phyloP scores from a whole-genome alignment of 2,113 vertebrate genomes.

The Nibea albiflora region DNA sequence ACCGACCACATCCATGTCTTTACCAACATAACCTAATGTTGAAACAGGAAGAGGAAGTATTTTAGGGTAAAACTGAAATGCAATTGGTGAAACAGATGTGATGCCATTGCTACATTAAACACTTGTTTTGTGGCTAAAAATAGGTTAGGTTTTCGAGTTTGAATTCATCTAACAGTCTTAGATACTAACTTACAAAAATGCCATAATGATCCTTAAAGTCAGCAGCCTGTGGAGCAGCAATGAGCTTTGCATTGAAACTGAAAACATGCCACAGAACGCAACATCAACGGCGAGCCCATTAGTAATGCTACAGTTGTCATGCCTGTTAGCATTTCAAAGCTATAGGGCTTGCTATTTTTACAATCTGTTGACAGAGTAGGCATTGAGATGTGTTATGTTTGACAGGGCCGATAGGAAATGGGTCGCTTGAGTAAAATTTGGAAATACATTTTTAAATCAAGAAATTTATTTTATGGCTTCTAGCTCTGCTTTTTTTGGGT shows the following conservation, averaged over 20 bases:
- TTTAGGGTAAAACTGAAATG: background rate
- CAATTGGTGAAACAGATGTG: background rate
- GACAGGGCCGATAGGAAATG: constrained; percentile 17
- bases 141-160: background rate
- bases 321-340: constrained; percentile 28
- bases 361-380: constrained; percentile 26
- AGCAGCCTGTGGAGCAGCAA: background rate
- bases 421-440: constrained; percentile 26
- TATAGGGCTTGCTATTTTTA: constrained; percentile 19
- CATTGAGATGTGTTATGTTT: constrained; percentile 15
- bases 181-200: background rate
- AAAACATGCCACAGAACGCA: constrained; percentile 1
- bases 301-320: constrained; percentile 43
- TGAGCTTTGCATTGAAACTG: constrained; percentile 6
- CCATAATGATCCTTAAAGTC: constrained; percentile 10
- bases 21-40: too few relatives aligned
- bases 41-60: background rate
- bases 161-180: background rate
- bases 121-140: too few relatives aligned
- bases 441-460: constrained; percentile 8
- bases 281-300: constrained; percentile 27
- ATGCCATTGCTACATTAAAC: background rate
- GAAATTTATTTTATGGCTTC: background rate
- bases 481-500: background rate
- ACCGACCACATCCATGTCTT: too few relatives aligned